phyloP scores from a whole-genome alignment of 2,797 vertebrate genomes.

The Triplophysa bombifrons region DNA sequence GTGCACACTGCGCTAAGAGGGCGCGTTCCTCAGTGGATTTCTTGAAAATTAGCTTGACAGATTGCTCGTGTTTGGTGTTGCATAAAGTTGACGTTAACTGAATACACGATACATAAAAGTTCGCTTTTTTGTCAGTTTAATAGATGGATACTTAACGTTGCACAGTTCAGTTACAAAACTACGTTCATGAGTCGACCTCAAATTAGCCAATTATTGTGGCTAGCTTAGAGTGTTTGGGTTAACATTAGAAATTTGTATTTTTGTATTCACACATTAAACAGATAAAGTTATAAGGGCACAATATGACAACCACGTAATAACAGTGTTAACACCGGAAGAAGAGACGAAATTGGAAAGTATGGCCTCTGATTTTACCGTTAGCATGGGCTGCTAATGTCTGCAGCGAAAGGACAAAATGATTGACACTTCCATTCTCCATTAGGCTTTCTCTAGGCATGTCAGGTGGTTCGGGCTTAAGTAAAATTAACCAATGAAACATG shows the following conservation, averaged over 20 bases:
- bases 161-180: not conserved
- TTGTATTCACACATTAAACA: not conserved
- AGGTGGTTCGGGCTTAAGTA: conserved; percentile 31
- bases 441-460: fast-evolving
- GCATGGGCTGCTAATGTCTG: conserved; percentile 56
- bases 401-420: conserved; percentile 71
- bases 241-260: not conserved
- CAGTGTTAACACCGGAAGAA: not conserved
- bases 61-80: not conserved
- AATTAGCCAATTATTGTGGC: conserved; percentile 25
- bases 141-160: not conserved
- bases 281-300: not conserved
- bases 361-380: conserved; percentile 6
- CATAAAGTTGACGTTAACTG: not conserved
- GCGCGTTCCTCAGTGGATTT: not conserved
- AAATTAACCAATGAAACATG: conserved; percentile 59
- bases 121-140: not conserved
- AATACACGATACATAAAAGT: not conserved
- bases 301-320: not conserved
- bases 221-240: not conserved
- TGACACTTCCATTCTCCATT: conserved; percentile 56
- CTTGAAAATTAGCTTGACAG: not conserved
- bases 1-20: not conserved
- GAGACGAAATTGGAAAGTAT: not conserved
- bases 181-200: conserved; percentile 8